These are phyloP conservation scores for Catostylus mosaicus DNA, from an alignment of 30 jellyfish, hydroid and myxozoan genomes.

Conservation along the genomic window DNA sequence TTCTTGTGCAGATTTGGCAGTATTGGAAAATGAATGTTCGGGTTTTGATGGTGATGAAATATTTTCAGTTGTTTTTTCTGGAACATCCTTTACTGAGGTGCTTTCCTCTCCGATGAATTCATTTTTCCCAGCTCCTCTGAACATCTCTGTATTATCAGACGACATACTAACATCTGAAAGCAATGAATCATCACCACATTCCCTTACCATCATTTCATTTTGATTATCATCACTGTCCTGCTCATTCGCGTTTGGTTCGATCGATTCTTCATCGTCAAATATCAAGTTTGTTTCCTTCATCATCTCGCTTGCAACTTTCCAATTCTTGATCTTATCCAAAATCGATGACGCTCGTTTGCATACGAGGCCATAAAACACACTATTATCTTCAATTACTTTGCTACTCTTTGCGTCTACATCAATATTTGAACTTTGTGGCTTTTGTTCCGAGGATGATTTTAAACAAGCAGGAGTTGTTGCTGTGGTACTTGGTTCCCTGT, in stretches of 20 bases:
- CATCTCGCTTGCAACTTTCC: constrained; percentile 43
- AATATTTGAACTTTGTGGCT: too few relatives aligned
- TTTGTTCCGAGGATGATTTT: too few relatives aligned
- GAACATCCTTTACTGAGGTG: neutral
- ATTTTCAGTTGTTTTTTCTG: neutral
- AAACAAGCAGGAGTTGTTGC: too few relatives aligned
- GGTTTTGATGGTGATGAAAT: neutral
- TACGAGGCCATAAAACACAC: constrained; percentile 17
- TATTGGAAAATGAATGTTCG: neutral
- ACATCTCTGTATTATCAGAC: neutral
- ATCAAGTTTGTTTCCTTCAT: constrained; percentile 4
- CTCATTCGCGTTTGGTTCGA: neutral
- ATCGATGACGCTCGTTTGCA: constrained; percentile 25
- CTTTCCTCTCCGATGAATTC: neutral
- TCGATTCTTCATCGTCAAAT: neutral
- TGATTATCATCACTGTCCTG: neutral
- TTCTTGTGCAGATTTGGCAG: neutral
- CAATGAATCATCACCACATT: neutral
- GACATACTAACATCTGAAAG: neutral
- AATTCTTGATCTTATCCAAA: constrained; percentile 6
- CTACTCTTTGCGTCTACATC: too few relatives aligned
- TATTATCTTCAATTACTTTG: neutral
- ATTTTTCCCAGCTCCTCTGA: neutral
- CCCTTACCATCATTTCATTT: neutral
- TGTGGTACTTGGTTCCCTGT: too few relatives aligned